Base-by-base conservation (phyloP, 1,140 invertebrate species). In the Dryas iulia region DNA sequence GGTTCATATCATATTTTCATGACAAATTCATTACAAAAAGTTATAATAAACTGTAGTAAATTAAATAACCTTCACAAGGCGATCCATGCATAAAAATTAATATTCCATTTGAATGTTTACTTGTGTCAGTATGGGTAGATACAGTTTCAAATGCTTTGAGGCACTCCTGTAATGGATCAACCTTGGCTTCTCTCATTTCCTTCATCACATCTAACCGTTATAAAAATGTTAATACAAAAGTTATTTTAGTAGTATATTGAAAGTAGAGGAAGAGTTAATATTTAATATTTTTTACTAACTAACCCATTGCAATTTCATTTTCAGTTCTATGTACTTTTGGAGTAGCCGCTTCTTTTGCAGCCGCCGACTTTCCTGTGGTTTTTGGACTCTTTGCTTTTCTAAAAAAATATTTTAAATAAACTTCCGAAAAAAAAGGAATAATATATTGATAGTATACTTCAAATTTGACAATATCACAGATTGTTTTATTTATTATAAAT, bases 11-110 rank as follows among this genome's bases (percentile, higher is more conserved):
- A n/a, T n/a, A n/a, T n/a, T n/a, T n/a, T n/a, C n/a, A n/a, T n/a
- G n/a, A n/a, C n/a, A n/a, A n/a, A n/a, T n/a, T n/a, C n/a, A n/a
- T n/a, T n/a, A n/a, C n/a, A n/a, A n/a, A n/a, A n/a, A n/a, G 26
- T 6, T 28, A 28, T 28, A 28, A 3, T 6, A 3, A 28, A 28
- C 26, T 28, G 6, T 47, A 5, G 10, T 18, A 7, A 47, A 2
- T 21, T 10, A 18, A 47, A 47, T 60, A 65, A 87, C 89, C 89
- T 87, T 89, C 86, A 71, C 79, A 79, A 23, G 86, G 86, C 24
- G 84, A 84, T 12, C 89, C 89, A 68, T 91, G 87, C 23, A 89
- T 73, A 59, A 91, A 84, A 61, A 89, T 72, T 2, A 91, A 68
- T 3, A 91, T 58, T 10, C 87, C 89, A 74, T 83, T 91, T 2